Evolutionary conservation across 2,113 vertebrate species (phyloP), one percentile per base, ranked within the genome.

Genomic region (Syngnathus floridae): DNA sequence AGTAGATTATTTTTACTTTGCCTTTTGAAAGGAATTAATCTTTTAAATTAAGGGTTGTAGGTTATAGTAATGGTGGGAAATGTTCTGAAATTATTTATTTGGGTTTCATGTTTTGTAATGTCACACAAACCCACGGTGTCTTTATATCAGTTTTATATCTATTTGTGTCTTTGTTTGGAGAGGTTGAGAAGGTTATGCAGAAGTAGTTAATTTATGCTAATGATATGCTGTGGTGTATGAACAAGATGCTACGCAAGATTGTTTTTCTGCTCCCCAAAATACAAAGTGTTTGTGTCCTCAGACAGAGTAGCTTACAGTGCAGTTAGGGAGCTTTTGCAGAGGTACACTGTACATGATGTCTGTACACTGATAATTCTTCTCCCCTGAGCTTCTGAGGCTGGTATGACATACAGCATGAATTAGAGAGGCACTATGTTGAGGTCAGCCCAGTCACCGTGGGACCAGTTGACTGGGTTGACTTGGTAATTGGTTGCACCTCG

Each of bases 381-480:
- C 74, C 67, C 65, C 38, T 65, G 78, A 59, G 31, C 66, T 58
- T 71, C 36, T n/a, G 65, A 74, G 66, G 58, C 76, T 68, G 66
- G 71, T 65, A 65, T 64, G 67, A 70, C 69, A 60, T 67, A 55
- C 52, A 40, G 70, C 45, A 64, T 48, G 70, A 43, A 73, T 65
- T 45, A 73, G 73, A 66, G 63, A 77, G 64, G 54, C 63, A 0
- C 58, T 56, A 73, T 8, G 38, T 63, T n/a, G 64, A 76, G 83
- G 81, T 83, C 79, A 70, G 68, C 66, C 71, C 64, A 75, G 79
- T 80, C 82, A 62, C 77, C 51, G 56, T 81, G 83, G 83, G 83
- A 83, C 75, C 76, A 66, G 80, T 88, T 83, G 84, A 85, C 85
- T 77, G 78, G 82, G 74, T 80, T 66, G 77, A 81, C 80, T 62